phyloP scores from a whole-genome alignment of 2,113 vertebrate genomes.

The Thomomys bottae region DNA sequence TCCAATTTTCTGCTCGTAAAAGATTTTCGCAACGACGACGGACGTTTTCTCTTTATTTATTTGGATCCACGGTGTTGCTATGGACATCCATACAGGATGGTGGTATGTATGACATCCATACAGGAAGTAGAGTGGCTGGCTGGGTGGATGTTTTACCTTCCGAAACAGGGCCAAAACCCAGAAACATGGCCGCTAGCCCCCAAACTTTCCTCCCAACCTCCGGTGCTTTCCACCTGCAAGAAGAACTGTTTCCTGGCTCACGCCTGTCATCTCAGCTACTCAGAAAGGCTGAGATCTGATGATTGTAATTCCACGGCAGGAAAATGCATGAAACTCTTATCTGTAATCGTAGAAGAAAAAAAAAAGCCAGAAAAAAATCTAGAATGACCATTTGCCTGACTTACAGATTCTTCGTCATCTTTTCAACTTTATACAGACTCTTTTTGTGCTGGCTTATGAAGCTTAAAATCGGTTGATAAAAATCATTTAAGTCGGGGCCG shows the following conservation, averaged over 20 bases:
- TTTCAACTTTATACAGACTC: not conserved
- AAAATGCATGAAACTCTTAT: too few species aligned
- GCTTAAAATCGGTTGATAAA: not conserved
- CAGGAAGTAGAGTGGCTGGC: not conserved
- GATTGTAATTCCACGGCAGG: too few species aligned
- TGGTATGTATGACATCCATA: not conserved
- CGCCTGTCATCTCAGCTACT: too few species aligned
- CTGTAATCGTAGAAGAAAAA: too few species aligned
- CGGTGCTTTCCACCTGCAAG: not conserved
- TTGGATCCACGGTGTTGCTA: not conserved
- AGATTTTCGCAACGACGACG: not conserved
- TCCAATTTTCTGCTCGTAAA: slow-evolving; percentile 21
- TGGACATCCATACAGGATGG: not conserved
- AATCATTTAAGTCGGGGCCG: not conserved
- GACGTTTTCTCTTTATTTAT: not conserved
- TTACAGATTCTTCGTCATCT: not conserved
- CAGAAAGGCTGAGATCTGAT: too few species aligned
- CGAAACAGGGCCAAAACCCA: not conserved
- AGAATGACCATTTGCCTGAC: not conserved
- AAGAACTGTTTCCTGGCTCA: not conserved
- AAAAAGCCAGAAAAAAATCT: too few species aligned
- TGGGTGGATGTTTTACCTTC: not conserved
- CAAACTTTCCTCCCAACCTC: not conserved
- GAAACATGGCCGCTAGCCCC: not conserved
- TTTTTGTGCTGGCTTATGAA: not conserved